Base-by-base conservation (phyloP, 2,797 vertebrate genomes). In the Phalloptychus januarius region DNA sequence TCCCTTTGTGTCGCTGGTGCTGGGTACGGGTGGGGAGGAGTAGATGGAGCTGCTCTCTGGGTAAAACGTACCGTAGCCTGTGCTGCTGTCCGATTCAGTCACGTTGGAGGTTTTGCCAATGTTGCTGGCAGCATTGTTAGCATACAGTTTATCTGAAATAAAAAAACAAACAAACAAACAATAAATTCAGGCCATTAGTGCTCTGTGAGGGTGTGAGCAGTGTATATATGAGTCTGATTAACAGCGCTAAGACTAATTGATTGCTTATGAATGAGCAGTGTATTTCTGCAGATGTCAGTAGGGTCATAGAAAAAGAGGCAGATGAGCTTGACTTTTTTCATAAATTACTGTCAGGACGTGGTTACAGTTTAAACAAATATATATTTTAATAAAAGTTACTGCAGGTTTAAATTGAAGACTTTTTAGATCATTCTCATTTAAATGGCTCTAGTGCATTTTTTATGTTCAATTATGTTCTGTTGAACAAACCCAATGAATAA, bases 41-140 rank as follows among this genome's bases (percentile, higher is more conserved):
- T 81, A 93, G 44, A 83, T 72, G 58, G 79, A n/a, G 87, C 40
- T 84, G 83, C 82, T 81, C 71, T 94, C 93, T 0, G 94, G 93
- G 86, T 93, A 94, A 81, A 92, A 94, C 23, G 93, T 93, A 74
- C 93, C 92, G 2, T 94, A 94, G 69, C 92, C 86, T 0, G 67
- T 42, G 74, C 20, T 79, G 75, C 75, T 52, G 38, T 40, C 58
- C 10, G 82, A 40, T 20, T 11, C 76, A 1, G 45, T 8, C 5
- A 69, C 2, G 12, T 1, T 81, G 0, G n/a, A 0, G 8, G 2
- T 16, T 80, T 82, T 86, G 33, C 36, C 44, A 46, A 79, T 0
- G 25, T 36, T 40, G 71, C 65, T 74, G 12, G 75, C 70, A 23
- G 69, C 20, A 1, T 83, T 83, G 54, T 80, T 85, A 7, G 78